These are phyloP conservation scores for Pseudomugil tenellus DNA, from an alignment of 2,797 vertebrate genomes.

Conservation along the genomic window DNA sequence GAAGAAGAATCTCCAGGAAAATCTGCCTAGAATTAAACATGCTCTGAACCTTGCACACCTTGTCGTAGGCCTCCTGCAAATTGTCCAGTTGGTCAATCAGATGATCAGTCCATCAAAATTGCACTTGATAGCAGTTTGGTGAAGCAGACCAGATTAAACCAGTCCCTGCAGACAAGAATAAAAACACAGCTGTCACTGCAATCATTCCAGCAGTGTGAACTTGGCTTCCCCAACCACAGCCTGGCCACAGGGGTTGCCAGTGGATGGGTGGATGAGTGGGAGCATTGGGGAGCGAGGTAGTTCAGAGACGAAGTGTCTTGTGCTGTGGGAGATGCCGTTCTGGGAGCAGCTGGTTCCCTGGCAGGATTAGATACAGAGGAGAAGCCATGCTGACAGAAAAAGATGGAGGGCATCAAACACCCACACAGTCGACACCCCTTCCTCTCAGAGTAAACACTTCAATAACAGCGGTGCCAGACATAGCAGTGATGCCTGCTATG, in stretches of 20 bases:
- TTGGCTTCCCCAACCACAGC: slow-evolving; percentile 40
- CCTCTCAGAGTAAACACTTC: slow-evolving; percentile 58
- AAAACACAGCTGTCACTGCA: slow-evolving; percentile 63
- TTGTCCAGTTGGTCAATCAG: slow-evolving; percentile 35
- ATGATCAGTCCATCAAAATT: slow-evolving; percentile 21
- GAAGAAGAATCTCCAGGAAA: too few species aligned
- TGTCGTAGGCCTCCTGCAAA: background rate
- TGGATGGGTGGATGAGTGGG: slow-evolving; percentile 31
- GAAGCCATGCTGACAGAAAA: slow-evolving; percentile 61
- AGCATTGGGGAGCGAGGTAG: slow-evolving; percentile 1
- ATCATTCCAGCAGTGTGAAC: slow-evolving; percentile 68
- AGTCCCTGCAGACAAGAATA: slow-evolving; percentile 38
- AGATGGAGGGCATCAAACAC: slow-evolving; percentile 71
- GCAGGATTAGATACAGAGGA: slow-evolving; percentile 64
- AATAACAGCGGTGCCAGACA: slow-evolving; percentile 60
- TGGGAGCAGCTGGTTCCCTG: slow-evolving; percentile 68
- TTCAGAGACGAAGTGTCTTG: slow-evolving; percentile 53
- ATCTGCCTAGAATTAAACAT: too few species aligned
- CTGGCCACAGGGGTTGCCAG: slow-evolving; percentile 43
- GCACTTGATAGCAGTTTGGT: slow-evolving; percentile 8
- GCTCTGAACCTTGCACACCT: too few species aligned
- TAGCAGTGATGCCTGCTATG: slow-evolving; percentile 46
- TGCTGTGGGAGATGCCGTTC: slow-evolving; percentile 59
- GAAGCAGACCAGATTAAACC: slow-evolving; percentile 45
- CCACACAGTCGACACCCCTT: slow-evolving; percentile 36